Base-by-base conservation (phyloP, 2,797 vertebrate genomes). In the Decapterus maruadsi region DNA sequence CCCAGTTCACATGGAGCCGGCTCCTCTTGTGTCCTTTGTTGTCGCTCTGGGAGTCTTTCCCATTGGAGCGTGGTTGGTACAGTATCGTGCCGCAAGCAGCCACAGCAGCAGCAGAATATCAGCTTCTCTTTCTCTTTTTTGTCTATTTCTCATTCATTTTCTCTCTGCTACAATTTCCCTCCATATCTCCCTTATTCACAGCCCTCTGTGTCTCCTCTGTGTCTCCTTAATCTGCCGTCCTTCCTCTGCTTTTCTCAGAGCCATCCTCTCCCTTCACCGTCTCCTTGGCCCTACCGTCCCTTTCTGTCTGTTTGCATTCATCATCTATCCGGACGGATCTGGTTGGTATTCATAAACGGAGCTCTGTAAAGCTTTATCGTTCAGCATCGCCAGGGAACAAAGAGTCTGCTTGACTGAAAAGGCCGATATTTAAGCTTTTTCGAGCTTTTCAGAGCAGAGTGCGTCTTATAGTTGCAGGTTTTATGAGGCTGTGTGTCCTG, bases 11-110 rank as follows among this genome's bases (percentile, higher is more conserved):
- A 93, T 90, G 93, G 94, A 93, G 91, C 93, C 90, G 89, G 92
- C 92, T 94, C 94, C 92, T 92, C 93, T 93, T 91, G 86, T 94
- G 94, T 94, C 93, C 93, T 95, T 94, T 95, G 95, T 95, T 94
- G 93, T 95, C 85, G 79, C 93, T 93, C 90, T 89, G 92, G 92
- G 91, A 92, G 87, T 85, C 87, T 89, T 90, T 93, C 85, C 88
- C 92, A 80, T 86, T 81, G 71, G 74, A 88, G 81, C 75, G 26
- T 64, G 68, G 62, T 82, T 68, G 29, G 82, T 87, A 88, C 89
- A 75, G 85, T 89, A 88, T 88, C 72, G 65, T 31, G 80, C 90
- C 29, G 66, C 72, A 31, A 85, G 80, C 87, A 84, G 73, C 59
- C 26, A 50, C 31, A 57, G 54, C 19, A 75, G 59, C 58, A 69